A percentile compares a stretch with the other conserved stretches of the same genome.
phyloP scores from a whole-genome alignment of 2,888 invertebrate species.

The Cerastoderma edule region DNA sequence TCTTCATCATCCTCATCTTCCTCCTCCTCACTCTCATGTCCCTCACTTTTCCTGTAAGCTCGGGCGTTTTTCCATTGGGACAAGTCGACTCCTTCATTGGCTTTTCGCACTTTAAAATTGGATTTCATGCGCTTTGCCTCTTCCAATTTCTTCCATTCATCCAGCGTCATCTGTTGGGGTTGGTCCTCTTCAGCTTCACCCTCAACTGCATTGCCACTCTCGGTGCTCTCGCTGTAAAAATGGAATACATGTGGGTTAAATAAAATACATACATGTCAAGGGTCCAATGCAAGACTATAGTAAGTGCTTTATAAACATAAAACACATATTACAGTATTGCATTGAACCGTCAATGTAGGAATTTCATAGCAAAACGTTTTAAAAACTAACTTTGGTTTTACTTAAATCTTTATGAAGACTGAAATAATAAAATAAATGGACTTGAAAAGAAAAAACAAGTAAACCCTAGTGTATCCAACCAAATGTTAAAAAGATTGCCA shows the following conservation, averaged over 20 bases:
- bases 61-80: slow-evolving; percentile 89
- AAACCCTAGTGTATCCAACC: no score
- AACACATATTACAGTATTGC: no score
- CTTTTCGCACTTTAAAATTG: slow-evolving; percentile 95
- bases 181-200: slow-evolving; percentile 88
- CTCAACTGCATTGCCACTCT: slow-evolving; percentile 61
- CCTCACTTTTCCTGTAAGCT: slow-evolving; percentile 87
- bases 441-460: no score
- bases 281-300: no score
- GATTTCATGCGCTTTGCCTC: slow-evolving; percentile 91
- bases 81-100: slow-evolving; percentile 93
- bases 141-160: slow-evolving; percentile 96
- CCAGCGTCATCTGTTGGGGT: slow-evolving; percentile 94
- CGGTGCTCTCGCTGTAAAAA: slow-evolving; percentile 72
- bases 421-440: no score
- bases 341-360: no score
- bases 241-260: neutral
- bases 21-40: slow-evolving; percentile 85
- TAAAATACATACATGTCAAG: no score
- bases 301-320: neutral
- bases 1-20: slow-evolving; percentile 86
- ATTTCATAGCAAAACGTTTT: no score
- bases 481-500: no score
- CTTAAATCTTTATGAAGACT: no score
- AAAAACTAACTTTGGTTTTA: no score